Evolutionary conservation across 1,140 invertebrate species (phyloP).

Genomic region (Zaprionus tsacasi): DNA sequence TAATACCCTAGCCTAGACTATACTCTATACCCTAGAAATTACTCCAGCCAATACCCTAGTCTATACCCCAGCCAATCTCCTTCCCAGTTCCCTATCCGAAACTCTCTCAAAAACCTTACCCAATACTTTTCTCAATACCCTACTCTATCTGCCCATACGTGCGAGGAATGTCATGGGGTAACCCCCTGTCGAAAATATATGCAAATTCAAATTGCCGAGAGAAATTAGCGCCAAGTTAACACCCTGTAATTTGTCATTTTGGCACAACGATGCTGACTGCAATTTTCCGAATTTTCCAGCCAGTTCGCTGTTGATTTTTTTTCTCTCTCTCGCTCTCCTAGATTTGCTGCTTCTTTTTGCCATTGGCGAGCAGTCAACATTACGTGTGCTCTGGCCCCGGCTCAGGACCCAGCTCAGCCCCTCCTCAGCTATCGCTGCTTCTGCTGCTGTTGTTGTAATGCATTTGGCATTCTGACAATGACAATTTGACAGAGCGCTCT

Average conservation of each 20-base stretch:
- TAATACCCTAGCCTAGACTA: not conserved
- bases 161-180: not conserved
- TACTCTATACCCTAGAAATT: not conserved
- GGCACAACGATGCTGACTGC: constrained; percentile 66
- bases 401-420: not conserved
- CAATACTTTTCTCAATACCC: not conserved
- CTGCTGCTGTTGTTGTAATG: constrained; percentile 63
- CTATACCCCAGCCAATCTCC: not conserved
- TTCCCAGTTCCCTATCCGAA: not conserved
- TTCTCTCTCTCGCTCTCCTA: not conserved
- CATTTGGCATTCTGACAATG: constrained; percentile 84
- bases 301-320: constrained; percentile 31
- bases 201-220: constrained; percentile 57
- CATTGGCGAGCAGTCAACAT: constrained; percentile 38
- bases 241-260: constrained; percentile 84
- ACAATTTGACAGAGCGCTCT: constrained; percentile 83
- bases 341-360: constrained; percentile 3
- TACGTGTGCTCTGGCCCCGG: constrained; percentile 26
- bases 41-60: not conserved
- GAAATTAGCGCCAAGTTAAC: constrained; percentile 80
- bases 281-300: constrained; percentile 50
- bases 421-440: not conserved
- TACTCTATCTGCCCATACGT: not conserved
- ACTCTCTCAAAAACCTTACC: not conserved
- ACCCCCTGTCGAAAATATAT: constrained; percentile 6